These are phyloP conservation scores for Parasteatoda lunata DNA, from an alignment of 2,888 invertebrate species.

Conservation along the genomic window DNA sequence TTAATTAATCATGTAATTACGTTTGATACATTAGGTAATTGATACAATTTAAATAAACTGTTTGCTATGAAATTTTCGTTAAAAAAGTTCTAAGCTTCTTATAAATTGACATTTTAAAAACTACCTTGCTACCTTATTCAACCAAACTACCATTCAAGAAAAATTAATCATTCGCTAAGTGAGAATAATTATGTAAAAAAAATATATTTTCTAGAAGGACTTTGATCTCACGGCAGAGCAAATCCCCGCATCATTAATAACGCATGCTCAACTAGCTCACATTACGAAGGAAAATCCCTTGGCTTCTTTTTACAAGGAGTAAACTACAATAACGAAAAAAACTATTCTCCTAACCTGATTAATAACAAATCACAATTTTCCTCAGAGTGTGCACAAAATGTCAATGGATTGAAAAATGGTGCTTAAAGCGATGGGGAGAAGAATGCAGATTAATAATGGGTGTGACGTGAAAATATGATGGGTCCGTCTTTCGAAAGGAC, in stretches of 20 bases:
- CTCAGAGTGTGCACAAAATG: constrained; percentile 44
- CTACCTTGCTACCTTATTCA: too few species aligned
- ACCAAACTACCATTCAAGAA: constrained; percentile 20
- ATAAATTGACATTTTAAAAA: too few species aligned
- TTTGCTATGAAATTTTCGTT: too few species aligned
- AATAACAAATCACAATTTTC: constrained; percentile 48
- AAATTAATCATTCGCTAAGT: constrained; percentile 37
- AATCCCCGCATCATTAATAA: constrained; percentile 44
- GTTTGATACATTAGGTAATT: too few species aligned
- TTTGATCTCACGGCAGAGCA: not conserved
- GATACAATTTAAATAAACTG: too few species aligned
- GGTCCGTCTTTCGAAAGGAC: constrained; percentile 15
- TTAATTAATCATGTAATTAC: too few species aligned
- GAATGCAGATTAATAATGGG: constrained; percentile 33
- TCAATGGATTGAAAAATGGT: constrained; percentile 54
- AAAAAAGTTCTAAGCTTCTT: too few species aligned
- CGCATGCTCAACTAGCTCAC: constrained; percentile 10
- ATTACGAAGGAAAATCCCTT: constrained; percentile 25
- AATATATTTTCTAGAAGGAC: not conserved
- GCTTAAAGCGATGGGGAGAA: constrained; percentile 13
- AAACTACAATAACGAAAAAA: too few species aligned
- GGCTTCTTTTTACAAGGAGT: not conserved
- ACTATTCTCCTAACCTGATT: constrained; percentile 24
- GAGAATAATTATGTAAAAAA: constrained; percentile 26
- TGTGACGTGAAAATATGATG: constrained; percentile 18